These are phyloP conservation scores for Erpetoichthys calabaricus DNA, from an alignment of 2,797 vertebrate genomes.

Conservation along the genomic window DNA sequence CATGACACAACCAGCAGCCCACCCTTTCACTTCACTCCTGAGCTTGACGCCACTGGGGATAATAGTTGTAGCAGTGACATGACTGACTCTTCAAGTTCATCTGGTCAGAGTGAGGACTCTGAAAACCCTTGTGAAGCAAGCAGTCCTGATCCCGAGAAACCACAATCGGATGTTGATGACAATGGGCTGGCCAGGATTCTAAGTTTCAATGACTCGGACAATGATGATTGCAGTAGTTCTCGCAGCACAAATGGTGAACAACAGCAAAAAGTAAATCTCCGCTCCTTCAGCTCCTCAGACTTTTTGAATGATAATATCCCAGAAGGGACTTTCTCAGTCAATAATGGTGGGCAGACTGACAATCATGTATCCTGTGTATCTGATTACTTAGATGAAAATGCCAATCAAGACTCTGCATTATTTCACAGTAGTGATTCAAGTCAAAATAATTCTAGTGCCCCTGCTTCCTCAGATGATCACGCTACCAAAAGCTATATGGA, in stretches of 20 bases:
- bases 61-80: slow-evolving; percentile 89
- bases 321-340: slow-evolving; percentile 31
- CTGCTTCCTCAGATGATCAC: slow-evolving; percentile 48
- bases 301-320: slow-evolving; percentile 56
- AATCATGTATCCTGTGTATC: slow-evolving; percentile 45
- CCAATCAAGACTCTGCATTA: slow-evolving; percentile 70
- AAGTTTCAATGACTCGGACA: slow-evolving; percentile 66
- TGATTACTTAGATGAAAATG: slow-evolving; percentile 79
- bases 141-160: slow-evolving; percentile 32
- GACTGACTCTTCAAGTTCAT: slow-evolving; percentile 74
- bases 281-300: slow-evolving; percentile 62
- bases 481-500: slow-evolving; percentile 72
- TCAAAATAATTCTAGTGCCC: slow-evolving; percentile 34
- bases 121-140: slow-evolving; percentile 34
- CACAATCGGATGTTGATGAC: slow-evolving; percentile 56
- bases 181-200: slow-evolving; percentile 72
- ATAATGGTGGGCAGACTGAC: not conserved
- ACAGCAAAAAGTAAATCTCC: slow-evolving; percentile 40
- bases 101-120: slow-evolving; percentile 58
- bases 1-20: slow-evolving; percentile 31
- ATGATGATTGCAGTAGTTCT: slow-evolving; percentile 41
- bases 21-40: slow-evolving; percentile 60
- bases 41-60: slow-evolving; percentile 53
- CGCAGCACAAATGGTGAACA: slow-evolving; percentile 21
- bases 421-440: slow-evolving; percentile 46